Evolutionary conservation across 2,888 invertebrate species (phyloP), one percentile per base, ranked within the genome.

Genomic region (Dugesia japonica): DNA sequence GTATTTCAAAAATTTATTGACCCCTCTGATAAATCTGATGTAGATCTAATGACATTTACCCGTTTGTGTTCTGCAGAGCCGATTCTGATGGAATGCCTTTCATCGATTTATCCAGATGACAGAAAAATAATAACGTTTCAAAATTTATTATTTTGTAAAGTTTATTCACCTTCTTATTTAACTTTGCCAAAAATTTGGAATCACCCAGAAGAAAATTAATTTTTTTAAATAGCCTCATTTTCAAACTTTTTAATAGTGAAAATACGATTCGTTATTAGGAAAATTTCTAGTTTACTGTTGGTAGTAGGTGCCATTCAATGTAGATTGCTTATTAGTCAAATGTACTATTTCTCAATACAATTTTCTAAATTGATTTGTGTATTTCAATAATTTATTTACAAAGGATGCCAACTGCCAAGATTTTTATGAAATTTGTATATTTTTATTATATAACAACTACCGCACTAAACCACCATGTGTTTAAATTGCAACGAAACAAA

Each of bases 131-230:
- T 56, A n/a, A 56, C 56, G 56, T 56, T 56, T 56, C 56, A 56
- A 56, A 56, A 56, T 56, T 23, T 56, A 7, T n/a, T 56, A n/a
- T 56, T 56, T 56, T 56, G 56, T 56, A n/a, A n/a, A 56, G 56
- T n/a, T 7, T 56, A 56, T 56, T 56, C 56, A 7, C 4, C 56
- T n/a, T 56, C 56, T 56, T 56, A 56, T 56, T 56, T 56, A 56
- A 56, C 56, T n/a, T 7, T 56, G 7, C 56, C 56, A 23, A n/a
- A n/a, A 56, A 56, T 56, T 56, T n/a, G 4, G 56, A n/a, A 56
- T n/a, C 7, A 4, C n/a, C 17, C 56, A 20, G n/a, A 56, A 56
- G 4, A 4, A 23, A 23, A n/a, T n/a, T 56, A 20, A 7, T 23
- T 56, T 4, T 20, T 4, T 56, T 56, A 56, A 20, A 56, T 13